Evolutionary conservation across 2,113 vertebrate genomes (phyloP).

Genomic region (Chloropsis hardwickii): DNA sequence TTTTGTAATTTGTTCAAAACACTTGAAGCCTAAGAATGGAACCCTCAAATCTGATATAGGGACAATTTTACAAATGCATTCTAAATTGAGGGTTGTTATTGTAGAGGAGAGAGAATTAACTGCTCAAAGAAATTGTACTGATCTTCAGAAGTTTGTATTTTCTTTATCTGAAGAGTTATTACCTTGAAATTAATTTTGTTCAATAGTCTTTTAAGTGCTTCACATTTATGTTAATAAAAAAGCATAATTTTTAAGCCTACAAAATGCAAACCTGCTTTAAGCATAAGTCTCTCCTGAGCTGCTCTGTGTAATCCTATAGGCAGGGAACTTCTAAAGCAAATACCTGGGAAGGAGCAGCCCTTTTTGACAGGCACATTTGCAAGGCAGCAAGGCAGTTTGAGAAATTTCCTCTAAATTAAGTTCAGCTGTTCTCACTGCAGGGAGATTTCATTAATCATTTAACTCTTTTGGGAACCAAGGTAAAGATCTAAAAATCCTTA

Average conservation of each 20-base stretch:
- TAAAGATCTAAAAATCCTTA: constrained; percentile 35
- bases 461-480: constrained; percentile 44
- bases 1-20: background rate
- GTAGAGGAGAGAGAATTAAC: background rate
- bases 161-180: constrained; percentile 14
- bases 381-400: background rate
- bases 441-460: constrained; percentile 45
- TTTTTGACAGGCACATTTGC: constrained; percentile 14
- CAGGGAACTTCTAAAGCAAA: constrained; percentile 50
- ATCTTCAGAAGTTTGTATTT: background rate
- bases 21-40: background rate
- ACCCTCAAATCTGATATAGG: background rate
- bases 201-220: background rate
- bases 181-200: background rate
- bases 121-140: background rate
- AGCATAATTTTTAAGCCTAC: background rate
- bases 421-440: constrained; percentile 41
- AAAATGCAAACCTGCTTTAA: background rate
- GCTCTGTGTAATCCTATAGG: background rate
- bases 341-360: background rate
- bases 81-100: background rate
- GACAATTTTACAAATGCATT: background rate
- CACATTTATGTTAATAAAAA: background rate
- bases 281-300: background rate
- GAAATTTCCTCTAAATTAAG: constrained; percentile 43